These are phyloP conservation scores for Thysanoteuthis rhombus DNA, from an alignment of 2,888 invertebrate species.

Conservation along the genomic window DNA sequence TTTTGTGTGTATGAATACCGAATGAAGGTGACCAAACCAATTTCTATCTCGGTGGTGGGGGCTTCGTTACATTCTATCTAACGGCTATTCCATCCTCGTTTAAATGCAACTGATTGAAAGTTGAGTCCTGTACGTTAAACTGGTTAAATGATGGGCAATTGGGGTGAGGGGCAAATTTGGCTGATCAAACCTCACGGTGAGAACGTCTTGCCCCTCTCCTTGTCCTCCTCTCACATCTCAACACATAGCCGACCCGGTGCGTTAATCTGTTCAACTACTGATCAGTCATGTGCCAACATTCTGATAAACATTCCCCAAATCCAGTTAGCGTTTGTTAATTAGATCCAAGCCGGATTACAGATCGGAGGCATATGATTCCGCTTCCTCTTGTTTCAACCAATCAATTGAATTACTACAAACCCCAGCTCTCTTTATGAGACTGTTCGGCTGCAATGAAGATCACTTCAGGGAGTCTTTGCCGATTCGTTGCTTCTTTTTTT, in stretches of 20 bases:
- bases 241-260: background rate
- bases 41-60: too few species aligned
- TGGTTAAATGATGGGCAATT: background rate
- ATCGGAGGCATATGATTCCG: slow-evolving; percentile 18
- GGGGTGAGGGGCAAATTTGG: background rate
- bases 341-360: slow-evolving; percentile 29
- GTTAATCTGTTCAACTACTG: background rate
- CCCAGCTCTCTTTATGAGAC: background rate
- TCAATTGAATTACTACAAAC: slow-evolving; percentile 16
- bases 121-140: background rate
- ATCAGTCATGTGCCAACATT: slow-evolving; percentile 26
- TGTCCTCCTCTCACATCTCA: background rate
- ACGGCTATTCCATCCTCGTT: background rate
- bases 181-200: background rate
- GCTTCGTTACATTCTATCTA: slow-evolving; percentile 1
- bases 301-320: slow-evolving; percentile 28
- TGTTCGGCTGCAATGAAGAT: slow-evolving; percentile 19
- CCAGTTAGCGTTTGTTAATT: slow-evolving; percentile 19
- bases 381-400: background rate
- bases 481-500: too few species aligned
- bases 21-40: too few species aligned
- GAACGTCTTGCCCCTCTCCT: background rate
- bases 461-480: slow-evolving; percentile 19
- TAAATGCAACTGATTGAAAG: background rate
- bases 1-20: too few species aligned